A percentile compares a stretch with the other conserved stretches of the same genome.
Evolutionary conservation across 2,113 vertebrate species (phyloP).

Genomic region (Nymphicus hollandicus): DNA sequence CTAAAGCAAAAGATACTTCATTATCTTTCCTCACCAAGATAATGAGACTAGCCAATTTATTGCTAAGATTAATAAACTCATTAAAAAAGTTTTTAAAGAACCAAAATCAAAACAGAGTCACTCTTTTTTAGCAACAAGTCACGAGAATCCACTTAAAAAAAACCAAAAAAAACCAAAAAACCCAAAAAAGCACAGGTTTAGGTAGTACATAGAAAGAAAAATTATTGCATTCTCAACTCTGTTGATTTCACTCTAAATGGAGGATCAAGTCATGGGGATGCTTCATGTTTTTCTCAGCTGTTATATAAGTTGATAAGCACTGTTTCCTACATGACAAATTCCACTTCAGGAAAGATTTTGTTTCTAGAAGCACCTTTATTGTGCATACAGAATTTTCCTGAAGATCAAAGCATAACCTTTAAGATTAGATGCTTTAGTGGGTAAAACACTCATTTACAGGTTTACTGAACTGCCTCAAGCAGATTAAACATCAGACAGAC

Average conservation of each 20-base stretch:
- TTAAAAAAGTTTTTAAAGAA: not conserved
- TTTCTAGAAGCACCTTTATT: not conserved
- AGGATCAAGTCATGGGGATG: not conserved
- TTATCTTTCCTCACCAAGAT: slow-evolving; percentile 5
- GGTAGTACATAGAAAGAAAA: not conserved
- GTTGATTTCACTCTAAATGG: not conserved
- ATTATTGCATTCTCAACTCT: not conserved
- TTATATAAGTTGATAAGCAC: not conserved
- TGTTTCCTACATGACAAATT: not conserved
- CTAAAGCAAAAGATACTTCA: slow-evolving; percentile 11
- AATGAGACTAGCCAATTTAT: not conserved
- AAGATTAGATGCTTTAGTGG: not conserved
- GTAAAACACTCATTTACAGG: not conserved
- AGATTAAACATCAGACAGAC: not conserved
- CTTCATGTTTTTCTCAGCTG: not conserved
- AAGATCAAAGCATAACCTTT: not conserved
- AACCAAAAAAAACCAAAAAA: not conserved
- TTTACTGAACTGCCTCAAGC: not conserved
- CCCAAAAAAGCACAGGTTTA: not conserved
- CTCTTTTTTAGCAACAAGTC: not conserved
- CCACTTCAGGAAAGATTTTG: not conserved
- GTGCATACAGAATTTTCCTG: not conserved
- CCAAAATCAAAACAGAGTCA: not conserved
- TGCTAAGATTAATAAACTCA: not conserved
- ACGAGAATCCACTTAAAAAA: not conserved